Percentiles rank a stretch among this genome's conserved stretches.
Conservation (phyloP, 2,888 invertebrate species). For the Diplazon laetatorius region DNA sequence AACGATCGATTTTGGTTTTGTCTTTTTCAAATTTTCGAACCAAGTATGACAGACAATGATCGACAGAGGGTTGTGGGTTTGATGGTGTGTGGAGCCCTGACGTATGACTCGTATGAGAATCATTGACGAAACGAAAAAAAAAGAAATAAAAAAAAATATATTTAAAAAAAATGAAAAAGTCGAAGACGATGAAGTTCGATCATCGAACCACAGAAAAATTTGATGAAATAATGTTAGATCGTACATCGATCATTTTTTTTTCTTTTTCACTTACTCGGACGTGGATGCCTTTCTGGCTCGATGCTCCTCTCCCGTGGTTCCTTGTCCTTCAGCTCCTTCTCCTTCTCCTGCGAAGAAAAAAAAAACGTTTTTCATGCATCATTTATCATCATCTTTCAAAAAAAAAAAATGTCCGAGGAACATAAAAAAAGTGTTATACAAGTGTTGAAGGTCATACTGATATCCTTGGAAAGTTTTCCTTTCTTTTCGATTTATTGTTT, state of each 20-base stretch:
- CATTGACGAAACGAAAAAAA: slow-evolving; percentile 12
- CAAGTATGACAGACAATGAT: slow-evolving; percentile 19
- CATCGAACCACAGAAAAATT: slow-evolving; percentile 51
- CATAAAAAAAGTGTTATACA: not conserved
- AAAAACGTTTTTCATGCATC: slow-evolving; percentile 26
- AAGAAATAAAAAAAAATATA: too few relatives aligned
- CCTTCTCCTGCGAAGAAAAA: slow-evolving; percentile 80
- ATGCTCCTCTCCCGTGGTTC: slow-evolving; percentile 77
- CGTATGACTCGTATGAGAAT: slow-evolving; percentile 49
- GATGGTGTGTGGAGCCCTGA: slow-evolving; percentile 50
- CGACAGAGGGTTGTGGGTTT: slow-evolving; percentile 26
- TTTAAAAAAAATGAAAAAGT: too few relatives aligned
- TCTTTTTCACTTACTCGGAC: slow-evolving; percentile 82
- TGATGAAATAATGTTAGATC: slow-evolving; percentile 21
- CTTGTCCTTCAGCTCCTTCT: slow-evolving; percentile 78
- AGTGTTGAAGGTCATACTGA: too few relatives aligned
- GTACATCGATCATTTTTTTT: slow-evolving; percentile 44
- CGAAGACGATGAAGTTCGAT: slow-evolving; percentile 57
- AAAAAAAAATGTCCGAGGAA: too few relatives aligned
- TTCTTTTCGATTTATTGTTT: too few relatives aligned
- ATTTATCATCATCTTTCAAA: too few relatives aligned
- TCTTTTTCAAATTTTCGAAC: slow-evolving; percentile 9
- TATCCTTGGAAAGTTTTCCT: too few relatives aligned
- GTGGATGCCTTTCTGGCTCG: slow-evolving; percentile 80
- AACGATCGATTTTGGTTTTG: slow-evolving; percentile 32